These are phyloP conservation scores for Lumbricus terrestris DNA, from an alignment of 2,888 invertebrate species.

Conservation along the genomic window DNA sequence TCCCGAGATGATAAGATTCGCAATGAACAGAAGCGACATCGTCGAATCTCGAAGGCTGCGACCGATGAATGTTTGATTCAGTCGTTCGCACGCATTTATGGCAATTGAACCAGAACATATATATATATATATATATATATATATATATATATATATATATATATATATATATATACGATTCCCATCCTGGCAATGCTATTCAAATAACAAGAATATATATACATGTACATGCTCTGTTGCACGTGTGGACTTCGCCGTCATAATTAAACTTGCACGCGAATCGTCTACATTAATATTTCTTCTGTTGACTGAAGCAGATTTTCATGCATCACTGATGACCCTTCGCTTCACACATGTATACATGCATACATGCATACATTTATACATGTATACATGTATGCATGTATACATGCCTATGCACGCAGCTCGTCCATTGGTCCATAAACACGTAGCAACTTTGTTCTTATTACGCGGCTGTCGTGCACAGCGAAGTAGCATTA, in stretches of 20 bases:
- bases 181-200: not conserved
- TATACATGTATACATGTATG: no score
- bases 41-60: not conserved
- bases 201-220: not conserved
- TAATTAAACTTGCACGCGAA: not conserved
- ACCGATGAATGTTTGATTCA: not conserved
- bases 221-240: no score
- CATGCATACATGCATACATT: no score
- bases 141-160: not conserved
- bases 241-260: not conserved
- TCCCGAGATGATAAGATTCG: not conserved
- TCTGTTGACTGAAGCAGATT: not conserved
- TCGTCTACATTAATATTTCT: not conserved
- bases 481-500: not conserved
- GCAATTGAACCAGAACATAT: not conserved
- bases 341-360: not conserved
- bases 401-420: no score
- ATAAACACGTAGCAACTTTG: not conserved
- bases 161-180: not conserved
- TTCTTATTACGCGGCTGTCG: not conserved
- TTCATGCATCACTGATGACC: not conserved
- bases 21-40: not conserved
- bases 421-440: not conserved
- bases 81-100: not conserved
- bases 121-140: not conserved